Percentiles rank a stretch among this genome's conserved stretches.
These are phyloP conservation scores for Cryptotis parvus DNA, from an alignment of 2,113 vertebrate species.

Conservation along the genomic window DNA sequence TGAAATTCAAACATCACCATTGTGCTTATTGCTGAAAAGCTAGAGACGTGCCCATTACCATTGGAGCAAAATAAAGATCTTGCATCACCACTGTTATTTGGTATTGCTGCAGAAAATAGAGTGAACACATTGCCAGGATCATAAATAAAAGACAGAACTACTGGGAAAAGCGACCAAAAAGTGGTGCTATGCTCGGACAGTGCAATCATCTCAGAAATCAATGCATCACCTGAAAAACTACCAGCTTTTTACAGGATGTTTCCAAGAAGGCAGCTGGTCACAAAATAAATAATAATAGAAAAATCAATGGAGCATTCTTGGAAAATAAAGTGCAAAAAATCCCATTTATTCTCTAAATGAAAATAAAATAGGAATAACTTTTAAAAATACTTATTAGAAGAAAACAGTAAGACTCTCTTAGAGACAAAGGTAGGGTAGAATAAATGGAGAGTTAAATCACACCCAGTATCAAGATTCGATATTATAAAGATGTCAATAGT, in stretches of 20 bases:
- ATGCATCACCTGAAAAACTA: constrained; percentile 67
- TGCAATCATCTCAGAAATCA: constrained; percentile 52
- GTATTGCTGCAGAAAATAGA: background rate
- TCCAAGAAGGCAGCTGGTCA: constrained; percentile 39
- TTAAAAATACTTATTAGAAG: constrained; percentile 64
- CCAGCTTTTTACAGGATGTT: constrained; percentile 55
- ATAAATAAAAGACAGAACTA: constrained; percentile 68
- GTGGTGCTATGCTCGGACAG: constrained; percentile 43
- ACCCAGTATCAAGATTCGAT: constrained; percentile 54
- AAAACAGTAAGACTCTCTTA: constrained; percentile 61
- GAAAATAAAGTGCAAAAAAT: constrained; percentile 70
- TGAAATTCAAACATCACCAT: background rate
- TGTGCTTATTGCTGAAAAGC: background rate
- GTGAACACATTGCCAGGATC: background rate
- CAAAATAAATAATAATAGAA: constrained; percentile 66
- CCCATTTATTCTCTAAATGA: constrained; percentile 54
- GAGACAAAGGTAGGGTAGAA: constrained; percentile 52
- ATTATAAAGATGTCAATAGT: constrained; percentile 69
- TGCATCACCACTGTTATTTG: background rate
- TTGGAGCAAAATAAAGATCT: constrained; percentile 12
- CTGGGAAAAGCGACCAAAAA: constrained; percentile 23
- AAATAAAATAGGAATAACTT: constrained; percentile 60
- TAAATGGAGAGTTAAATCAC: constrained; percentile 54
- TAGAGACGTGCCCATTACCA: background rate
- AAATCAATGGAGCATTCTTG: constrained; percentile 64